Percentiles rank a stretch among this genome's conserved stretches.
phyloP scores from a whole-genome alignment of 1,140 invertebrate genomes.

The Phthorimaea operculella region DNA sequence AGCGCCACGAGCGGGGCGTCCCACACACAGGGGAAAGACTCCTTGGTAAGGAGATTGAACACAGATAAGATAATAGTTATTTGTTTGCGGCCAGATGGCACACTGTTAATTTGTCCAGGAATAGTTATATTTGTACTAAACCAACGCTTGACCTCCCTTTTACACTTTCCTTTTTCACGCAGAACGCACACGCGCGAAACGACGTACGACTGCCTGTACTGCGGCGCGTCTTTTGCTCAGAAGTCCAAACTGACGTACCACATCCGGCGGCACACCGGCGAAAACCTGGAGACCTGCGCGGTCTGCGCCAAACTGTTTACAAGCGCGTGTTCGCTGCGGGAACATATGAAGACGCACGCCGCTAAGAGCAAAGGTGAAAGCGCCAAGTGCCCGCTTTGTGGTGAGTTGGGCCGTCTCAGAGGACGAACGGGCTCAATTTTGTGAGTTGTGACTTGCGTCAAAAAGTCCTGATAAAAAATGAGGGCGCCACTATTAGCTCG shows the following conservation, averaged over 20 bases:
- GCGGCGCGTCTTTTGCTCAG: constrained; percentile 67
- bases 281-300: constrained; percentile 60
- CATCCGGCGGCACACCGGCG: constrained; percentile 60
- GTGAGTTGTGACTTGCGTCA: too few species aligned
- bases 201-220: constrained; percentile 64
- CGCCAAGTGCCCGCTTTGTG: constrained; percentile 54
- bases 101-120: too few species aligned
- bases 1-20: too few species aligned
- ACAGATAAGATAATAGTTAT: too few species aligned
- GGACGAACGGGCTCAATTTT: too few species aligned
- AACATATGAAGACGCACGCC: constrained; percentile 61
- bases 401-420: constrained; percentile 26
- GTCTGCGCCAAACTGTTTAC: constrained; percentile 60
- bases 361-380: constrained; percentile 29
- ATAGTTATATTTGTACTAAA: too few species aligned
- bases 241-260: constrained; percentile 64
- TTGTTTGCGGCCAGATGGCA: too few species aligned
- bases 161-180: background rate
- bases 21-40: too few species aligned
- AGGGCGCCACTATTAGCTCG: too few species aligned
- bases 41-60: too few species aligned
- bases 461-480: too few species aligned
- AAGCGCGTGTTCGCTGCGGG: constrained; percentile 53
- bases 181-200: constrained; percentile 68
- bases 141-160: too few species aligned